Evolutionary conservation across 2,113 vertebrate species (phyloP), one percentile per base, ranked within the genome.

Genomic region (Mungos mungo): DNA sequence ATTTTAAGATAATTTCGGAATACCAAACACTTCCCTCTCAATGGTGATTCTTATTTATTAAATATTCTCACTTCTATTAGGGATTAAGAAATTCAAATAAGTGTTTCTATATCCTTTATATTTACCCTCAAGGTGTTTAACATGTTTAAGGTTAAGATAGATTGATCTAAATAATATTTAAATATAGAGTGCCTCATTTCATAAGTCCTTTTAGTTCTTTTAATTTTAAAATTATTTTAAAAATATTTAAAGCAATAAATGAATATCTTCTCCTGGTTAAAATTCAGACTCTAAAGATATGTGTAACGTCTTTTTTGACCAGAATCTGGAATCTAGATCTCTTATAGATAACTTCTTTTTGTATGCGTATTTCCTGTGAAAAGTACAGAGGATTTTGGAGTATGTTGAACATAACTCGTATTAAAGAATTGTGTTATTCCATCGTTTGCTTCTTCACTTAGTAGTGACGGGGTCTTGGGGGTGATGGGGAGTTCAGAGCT

Each of bases 1-100:
- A 85, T 90, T 96, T 95, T 84, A 41, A 68, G 33, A 47, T 80
- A 90, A 89, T 89, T 88, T 88, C 88, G 88, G 29, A 76, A 57
- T 45, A 65, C 88, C 29, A 86, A 68, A 41, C 2, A 85, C 0
- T 27, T 92, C 3, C 50, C 27, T 86, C 29, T 94, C 68, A 19
- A 38, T 57, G 74, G 47, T 79, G 10, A 41, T 65, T 87, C 18
- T 87, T 69, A 85, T 29, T 83, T 88, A 85, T 80, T 69, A 90
- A 80, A 68, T 76, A 60, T 29, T 50, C 41, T 91, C 81, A 9
- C 41, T 90, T 41, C 13, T 82, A 45, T 83, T 71, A 52, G 69
- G 71, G 50, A 57, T 54, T 45, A 11, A 81, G 87, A 94, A 25
- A 35, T 84, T 89, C 11, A 95, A 33, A 8, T 84, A 50, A 47